A percentile compares a stretch with the other conserved stretches of the same genome.
Evolutionary conservation across 2,797 vertebrate genomes (phyloP).

Genomic region (Salmo trutta): DNA sequence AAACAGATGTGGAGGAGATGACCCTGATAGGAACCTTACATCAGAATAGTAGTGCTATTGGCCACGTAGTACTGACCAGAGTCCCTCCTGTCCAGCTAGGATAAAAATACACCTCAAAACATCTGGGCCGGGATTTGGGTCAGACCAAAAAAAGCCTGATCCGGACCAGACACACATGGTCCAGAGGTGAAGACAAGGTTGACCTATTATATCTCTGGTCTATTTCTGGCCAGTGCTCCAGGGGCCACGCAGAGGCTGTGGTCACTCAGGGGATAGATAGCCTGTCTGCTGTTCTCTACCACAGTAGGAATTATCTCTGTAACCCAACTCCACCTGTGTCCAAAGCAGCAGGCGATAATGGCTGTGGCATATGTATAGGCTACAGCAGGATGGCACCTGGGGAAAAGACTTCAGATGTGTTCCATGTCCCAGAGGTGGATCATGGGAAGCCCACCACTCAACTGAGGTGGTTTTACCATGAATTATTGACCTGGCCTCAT

Average conservation of each 20-base stretch:
- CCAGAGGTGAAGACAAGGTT: slow-evolving; percentile 40
- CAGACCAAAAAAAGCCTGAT: slow-evolving; percentile 1
- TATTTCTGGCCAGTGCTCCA: slow-evolving; percentile 30
- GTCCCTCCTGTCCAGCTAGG: slow-evolving; percentile 27
- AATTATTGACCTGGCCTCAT: background rate
- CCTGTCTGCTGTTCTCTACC: slow-evolving; percentile 15
- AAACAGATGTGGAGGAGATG: background rate
- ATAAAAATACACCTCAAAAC: slow-evolving; percentile 42
- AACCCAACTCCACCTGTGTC: slow-evolving; percentile 40
- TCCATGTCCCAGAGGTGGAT: slow-evolving; percentile 25
- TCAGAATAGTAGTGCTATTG: background rate
- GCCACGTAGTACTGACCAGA: slow-evolving; percentile 47
- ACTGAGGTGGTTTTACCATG: background rate
- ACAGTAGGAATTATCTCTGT: slow-evolving; percentile 19
- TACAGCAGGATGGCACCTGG: slow-evolving; percentile 33
- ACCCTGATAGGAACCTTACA: background rate
- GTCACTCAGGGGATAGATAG: background rate
- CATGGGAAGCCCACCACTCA: slow-evolving; percentile 51
- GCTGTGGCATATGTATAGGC: slow-evolving; percentile 19
- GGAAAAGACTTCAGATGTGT: slow-evolving; percentile 38
- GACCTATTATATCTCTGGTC: slow-evolving; percentile 13
- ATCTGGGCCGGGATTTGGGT: slow-evolving; percentile 35
- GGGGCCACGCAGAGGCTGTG: slow-evolving; percentile 19
- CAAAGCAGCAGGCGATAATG: slow-evolving; percentile 48
- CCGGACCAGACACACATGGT: slow-evolving; percentile 14